phyloP scores from a whole-genome alignment of 2,113 vertebrate species.

The Plecturocebus donacophilus region DNA sequence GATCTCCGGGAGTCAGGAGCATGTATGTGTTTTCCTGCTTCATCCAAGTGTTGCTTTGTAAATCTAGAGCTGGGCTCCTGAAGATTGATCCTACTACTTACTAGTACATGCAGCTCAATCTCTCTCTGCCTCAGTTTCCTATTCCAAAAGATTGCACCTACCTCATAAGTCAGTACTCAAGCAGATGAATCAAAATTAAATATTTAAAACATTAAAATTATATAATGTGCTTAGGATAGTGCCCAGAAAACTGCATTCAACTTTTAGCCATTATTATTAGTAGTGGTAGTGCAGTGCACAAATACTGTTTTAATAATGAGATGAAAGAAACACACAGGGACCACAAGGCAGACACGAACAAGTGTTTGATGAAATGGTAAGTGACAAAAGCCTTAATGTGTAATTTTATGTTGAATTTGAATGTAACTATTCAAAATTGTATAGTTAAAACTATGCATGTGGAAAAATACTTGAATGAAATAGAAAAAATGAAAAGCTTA shows the following conservation, averaged over 20 bases:
- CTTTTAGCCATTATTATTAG: neutral
- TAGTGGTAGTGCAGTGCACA: neutral
- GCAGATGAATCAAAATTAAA: neutral
- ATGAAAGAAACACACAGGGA: neutral
- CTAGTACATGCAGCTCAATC: neutral
- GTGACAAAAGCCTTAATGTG: neutral
- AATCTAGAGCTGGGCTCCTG: neutral
- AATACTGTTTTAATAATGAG: conserved; percentile 8
- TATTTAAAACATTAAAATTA: neutral
- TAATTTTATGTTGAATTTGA: conserved; percentile 30
- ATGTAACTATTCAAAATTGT: neutral
- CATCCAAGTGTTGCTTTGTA: neutral
- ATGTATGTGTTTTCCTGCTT: neutral
- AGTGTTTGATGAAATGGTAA: neutral
- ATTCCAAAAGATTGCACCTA: neutral
- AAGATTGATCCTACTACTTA: neutral
- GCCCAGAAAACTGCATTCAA: neutral
- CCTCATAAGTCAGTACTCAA: neutral
- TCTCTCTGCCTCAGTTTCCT: neutral
- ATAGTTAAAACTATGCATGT: neutral
- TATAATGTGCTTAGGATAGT: neutral
- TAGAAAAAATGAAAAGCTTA: neutral
- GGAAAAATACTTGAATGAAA: neutral
- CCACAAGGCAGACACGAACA: neutral
- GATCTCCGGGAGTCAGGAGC: too few relatives aligned